phyloP scores from a whole-genome alignment of 1,140 invertebrate species.

The Telenomus remus region DNA sequence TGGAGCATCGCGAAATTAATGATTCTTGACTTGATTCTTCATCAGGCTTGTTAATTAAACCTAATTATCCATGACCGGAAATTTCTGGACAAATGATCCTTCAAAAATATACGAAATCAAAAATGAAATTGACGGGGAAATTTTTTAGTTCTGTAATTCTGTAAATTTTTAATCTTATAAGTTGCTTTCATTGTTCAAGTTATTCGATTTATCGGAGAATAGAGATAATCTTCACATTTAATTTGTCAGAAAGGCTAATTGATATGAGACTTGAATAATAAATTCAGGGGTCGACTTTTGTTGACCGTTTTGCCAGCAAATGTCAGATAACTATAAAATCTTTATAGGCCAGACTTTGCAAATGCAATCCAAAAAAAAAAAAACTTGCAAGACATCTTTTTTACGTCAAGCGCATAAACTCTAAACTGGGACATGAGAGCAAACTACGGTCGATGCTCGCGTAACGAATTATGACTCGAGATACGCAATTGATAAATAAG shows the following conservation, averaged over 20 bases:
- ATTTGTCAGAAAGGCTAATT: no score
- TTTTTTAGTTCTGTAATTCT: no score
- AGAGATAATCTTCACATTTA: no score
- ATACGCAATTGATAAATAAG: conserved; percentile 26
- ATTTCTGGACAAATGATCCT: neutral
- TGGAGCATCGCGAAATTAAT: conserved; percentile 33
- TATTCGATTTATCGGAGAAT: no score
- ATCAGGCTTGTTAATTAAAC: conserved; percentile 20
- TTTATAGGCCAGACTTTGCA: conserved; percentile 16
- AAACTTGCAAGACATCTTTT: conserved; percentile 15
- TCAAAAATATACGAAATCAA: neutral
- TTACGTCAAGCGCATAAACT: conserved; percentile 7
- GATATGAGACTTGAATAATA: no score
- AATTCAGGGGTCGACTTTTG: no score
- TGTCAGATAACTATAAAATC: neutral
- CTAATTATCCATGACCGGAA: conserved; percentile 18
- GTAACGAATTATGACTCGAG: conserved; percentile 53
- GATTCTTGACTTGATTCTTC: conserved; percentile 16
- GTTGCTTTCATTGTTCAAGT: no score
- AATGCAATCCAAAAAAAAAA: conserved; percentile 20
- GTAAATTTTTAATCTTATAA: no score
- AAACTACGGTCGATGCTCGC: conserved; percentile 33
- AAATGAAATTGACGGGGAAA: neutral
- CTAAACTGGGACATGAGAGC: conserved; percentile 47
- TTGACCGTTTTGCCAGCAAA: neutral